phyloP scores from a whole-genome alignment of 2,113 vertebrate genomes.

The cat (Felis catus) region F.catus_Fca126_mat1.0 CM031424.1:58961501-58962000 shows the following conservation, averaged over 20 bases:
- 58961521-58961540: too few species aligned
- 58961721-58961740: too few species aligned
- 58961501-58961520: too few species aligned
- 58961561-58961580: background rate
- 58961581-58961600: background rate
- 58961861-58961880: background rate
- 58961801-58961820: background rate
- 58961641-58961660: background rate
- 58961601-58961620: background rate
- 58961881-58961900: background rate
- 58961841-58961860: background rate
- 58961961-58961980: background rate
- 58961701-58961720: background rate
- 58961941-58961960: background rate
- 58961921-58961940: background rate
- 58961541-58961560: too few species aligned
- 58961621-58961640: background rate
- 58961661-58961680: background rate
- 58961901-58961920: background rate
- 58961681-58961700: background rate
- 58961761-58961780: background rate
- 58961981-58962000: background rate
- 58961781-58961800: constrained; percentile 25
- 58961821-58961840: background rate
- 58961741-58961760: too few species aligned